phyloP scores from a whole-genome alignment of 64 coral and sea anemone genomes.

The Orbicella faveolata region DNA sequence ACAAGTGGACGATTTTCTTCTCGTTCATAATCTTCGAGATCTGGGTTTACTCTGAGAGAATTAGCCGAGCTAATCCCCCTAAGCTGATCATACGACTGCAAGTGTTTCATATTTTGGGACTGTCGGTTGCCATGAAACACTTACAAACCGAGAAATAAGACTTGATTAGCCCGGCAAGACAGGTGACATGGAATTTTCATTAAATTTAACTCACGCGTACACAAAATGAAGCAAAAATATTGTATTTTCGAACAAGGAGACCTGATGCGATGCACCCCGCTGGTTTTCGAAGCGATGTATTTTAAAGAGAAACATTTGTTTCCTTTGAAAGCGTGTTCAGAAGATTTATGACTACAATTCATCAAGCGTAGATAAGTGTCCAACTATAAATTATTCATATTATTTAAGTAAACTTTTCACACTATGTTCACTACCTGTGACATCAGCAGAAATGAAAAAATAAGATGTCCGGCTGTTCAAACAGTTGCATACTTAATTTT shows the following conservation, averaged over 20 bases:
- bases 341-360: not conserved
- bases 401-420: not conserved
- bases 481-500: not conserved
- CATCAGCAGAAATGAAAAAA: slow-evolving; percentile 7
- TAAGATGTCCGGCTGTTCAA: not conserved
- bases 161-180: not conserved
- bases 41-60: slow-evolving; percentile 68
- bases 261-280: not conserved
- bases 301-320: not conserved
- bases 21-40: slow-evolving; percentile 85
- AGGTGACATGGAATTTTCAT: slow-evolving; percentile 9
- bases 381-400: slow-evolving; percentile 15
- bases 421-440: not conserved
- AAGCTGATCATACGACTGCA: not conserved
- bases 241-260: not conserved
- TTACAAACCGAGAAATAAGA: not conserved
- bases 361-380: not conserved
- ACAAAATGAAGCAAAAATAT: not conserved
- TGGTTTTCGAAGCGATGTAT: not conserved
- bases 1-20: slow-evolving; percentile 86
- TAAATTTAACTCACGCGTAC: not conserved
- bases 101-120: not conserved
- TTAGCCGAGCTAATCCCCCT: not conserved
- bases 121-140: slow-evolving; percentile 15
- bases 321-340: not conserved